These are phyloP conservation scores for Pelosia muscerda DNA, from an alignment of 2,888 invertebrate species.

Conservation along the genomic window DNA sequence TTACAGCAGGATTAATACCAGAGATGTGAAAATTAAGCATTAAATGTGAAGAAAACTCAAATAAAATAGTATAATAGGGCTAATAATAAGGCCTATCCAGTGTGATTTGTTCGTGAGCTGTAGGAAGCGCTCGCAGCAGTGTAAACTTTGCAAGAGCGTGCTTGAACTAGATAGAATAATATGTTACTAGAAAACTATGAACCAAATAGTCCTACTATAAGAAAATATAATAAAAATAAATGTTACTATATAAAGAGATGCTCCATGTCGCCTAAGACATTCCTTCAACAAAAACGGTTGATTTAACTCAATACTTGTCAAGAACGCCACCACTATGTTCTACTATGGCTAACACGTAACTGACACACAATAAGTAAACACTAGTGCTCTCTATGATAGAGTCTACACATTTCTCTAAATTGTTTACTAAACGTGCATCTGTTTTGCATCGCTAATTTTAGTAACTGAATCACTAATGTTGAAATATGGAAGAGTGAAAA, in stretches of 20 bases:
- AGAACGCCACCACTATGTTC: slow-evolving; percentile 59
- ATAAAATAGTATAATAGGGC: slow-evolving; percentile 45
- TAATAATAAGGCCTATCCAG: slow-evolving; percentile 41
- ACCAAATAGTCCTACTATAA: slow-evolving; percentile 42
- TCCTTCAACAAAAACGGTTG: slow-evolving; percentile 69
- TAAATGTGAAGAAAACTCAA: slow-evolving; percentile 43
- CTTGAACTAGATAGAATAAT: slow-evolving; percentile 49
- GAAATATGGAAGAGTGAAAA: slow-evolving; percentile 86
- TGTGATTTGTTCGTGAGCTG: slow-evolving; percentile 40
- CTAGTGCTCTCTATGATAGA: slow-evolving; percentile 75
- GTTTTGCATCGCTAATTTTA: slow-evolving; percentile 61
- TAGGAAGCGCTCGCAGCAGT: slow-evolving; percentile 44
- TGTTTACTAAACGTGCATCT: slow-evolving; percentile 80
- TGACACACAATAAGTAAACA: slow-evolving; percentile 73
- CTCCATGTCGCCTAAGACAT: slow-evolving; percentile 79
- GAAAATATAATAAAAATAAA: slow-evolving; percentile 53
- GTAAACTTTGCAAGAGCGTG: slow-evolving; percentile 45
- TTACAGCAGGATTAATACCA: slow-evolving; percentile 29
- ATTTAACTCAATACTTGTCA: slow-evolving; percentile 55
- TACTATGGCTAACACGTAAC: slow-evolving; percentile 69
- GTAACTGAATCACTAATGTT: slow-evolving; percentile 64
- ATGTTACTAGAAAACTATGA: slow-evolving; percentile 54
- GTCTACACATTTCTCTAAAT: slow-evolving; percentile 70
- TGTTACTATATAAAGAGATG: slow-evolving; percentile 66
- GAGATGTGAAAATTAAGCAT: slow-evolving; percentile 33